Evolutionary conservation across 2,797 vertebrate species (phyloP), one percentile per base, ranked within the genome.

Genomic region (Mormyrus proboscirostris): DNA sequence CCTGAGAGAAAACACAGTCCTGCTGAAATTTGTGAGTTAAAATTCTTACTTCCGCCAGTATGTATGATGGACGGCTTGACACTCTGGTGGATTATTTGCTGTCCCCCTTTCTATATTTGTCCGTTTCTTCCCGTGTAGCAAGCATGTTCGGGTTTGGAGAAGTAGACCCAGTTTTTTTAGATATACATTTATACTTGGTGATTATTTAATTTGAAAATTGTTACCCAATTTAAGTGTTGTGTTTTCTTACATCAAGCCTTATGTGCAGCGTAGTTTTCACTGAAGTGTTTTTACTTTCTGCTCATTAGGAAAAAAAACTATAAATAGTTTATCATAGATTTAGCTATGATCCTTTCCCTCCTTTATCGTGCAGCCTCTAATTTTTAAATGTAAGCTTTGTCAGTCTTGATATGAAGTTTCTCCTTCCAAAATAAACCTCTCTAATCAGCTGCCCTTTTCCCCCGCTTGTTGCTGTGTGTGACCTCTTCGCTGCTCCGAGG

Each of bases 11-110:
- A 98, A 98, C 94, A 98, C 97, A 25, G 92, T 96, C 90, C 95
- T 98, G 89, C 97, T 98, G 87, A 98, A 98, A 94, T 98, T 98
- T 93, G 98, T 98, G 95, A 97, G 98, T 83, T 25, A 2, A n/a
- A 8, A 4, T 73, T 41, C 22, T 22, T 14, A 19, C 22, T 62
- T 44, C 9, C 44, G 38, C 38, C 73, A 44, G 16, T 19, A 47
- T 19, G 41, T 79, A 1, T 79, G 33, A 79, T n/a, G 29, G 38
- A 3, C 44, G 16, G 33, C 41, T 38, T 14, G 29, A 76, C 5
- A 4, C 14, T 79, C 14, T 79, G 16, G 4, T 79, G 38, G 73
- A 44, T 38, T 8, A 19, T 79, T 6, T n/a, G 59, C 9, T 25
- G 22, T 4, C 1, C 38, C 29, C 12, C 4, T 73, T 14, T 73